Evolutionary conservation across 2,797 vertebrate species (phyloP).

Genomic region (Simalia tracyae): DNA sequence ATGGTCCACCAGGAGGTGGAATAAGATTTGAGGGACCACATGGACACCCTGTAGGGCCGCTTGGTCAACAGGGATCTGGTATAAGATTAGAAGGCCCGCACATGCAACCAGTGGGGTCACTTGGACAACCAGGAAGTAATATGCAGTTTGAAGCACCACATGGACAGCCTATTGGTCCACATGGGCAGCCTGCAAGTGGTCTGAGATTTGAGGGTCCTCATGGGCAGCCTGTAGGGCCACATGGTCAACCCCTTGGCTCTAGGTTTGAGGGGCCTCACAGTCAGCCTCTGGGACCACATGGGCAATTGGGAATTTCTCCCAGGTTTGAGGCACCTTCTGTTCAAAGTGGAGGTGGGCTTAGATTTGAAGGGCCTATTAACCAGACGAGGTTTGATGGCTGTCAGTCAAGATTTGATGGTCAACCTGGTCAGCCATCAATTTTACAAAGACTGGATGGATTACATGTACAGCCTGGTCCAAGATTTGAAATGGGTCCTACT

Average conservation of each 20-base stretch:
- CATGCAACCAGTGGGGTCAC: conserved; percentile 71
- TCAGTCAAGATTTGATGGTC: conserved; percentile 78
- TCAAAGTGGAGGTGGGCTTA: conserved; percentile 72
- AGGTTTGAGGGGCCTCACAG: conserved; percentile 66
- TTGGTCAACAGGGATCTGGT: conserved; percentile 75
- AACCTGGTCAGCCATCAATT: conserved; percentile 74
- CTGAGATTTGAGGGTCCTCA: conserved; percentile 81
- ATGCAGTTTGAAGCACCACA: conserved; percentile 81
- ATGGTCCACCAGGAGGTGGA: conserved; percentile 68
- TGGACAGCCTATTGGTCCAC: conserved; percentile 74
- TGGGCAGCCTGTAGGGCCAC: conserved; percentile 71
- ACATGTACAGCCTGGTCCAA: conserved; percentile 77
- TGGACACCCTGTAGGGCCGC: conserved; percentile 73
- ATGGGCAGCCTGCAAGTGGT: conserved; percentile 70
- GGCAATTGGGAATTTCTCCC: conserved; percentile 68
- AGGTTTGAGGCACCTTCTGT: conserved; percentile 81
- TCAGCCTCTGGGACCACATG: conserved; percentile 75
- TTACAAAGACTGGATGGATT: conserved; percentile 79
- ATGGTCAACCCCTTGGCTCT: conserved; percentile 50
- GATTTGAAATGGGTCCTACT: conserved; percentile 76
- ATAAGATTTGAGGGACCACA: conserved; percentile 78
- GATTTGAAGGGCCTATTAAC: conserved; percentile 81
- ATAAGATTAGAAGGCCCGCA: conserved; percentile 83
- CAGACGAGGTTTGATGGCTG: conserved; percentile 77
- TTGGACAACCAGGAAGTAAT: conserved; percentile 73